Base-by-base conservation (phyloP, 2,888 invertebrate species). In the Escarpia spicata region DNA sequence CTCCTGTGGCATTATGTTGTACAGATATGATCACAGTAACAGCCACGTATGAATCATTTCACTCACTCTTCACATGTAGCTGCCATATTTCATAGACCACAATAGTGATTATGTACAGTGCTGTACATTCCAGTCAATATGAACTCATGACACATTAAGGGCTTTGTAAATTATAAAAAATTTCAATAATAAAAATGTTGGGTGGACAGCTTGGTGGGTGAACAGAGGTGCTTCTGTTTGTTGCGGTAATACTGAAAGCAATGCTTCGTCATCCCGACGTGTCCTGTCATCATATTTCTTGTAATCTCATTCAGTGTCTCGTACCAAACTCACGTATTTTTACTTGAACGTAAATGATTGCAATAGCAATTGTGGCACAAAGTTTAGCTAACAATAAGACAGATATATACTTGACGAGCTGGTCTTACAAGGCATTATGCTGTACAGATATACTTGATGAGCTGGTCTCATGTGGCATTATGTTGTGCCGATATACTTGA, bases 301-400 rank as follows among this genome's bases (percentile, higher is more conserved):
- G 3, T 75, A 75, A 26, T 75, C 19, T 75, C 26, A 2, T 75
- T 52, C 52, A 52, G 52, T 52, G 52, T 26, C 19, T 26, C 6
- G 75, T 26, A n/a, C 26, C 4, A 75, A 75, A 75, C 75, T 26
- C 75, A 75, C 75, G 37, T 37, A 37, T 75, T 75, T 75, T 75
- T n/a, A 75, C 75, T 75, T 75, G 75, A 75, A 75, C 26, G 75
- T 75, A 75, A 26, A 75, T 75, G 75, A 75, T 75, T 75, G 75
- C 75, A 26, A 75, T 75, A 75, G n/a, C 75, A 75, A n/a, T n/a
- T 26, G 75, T 6, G 75, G 75, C 75, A 75, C 75, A 75, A 75
- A 75, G 75, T 60, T 60, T 19, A 26, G 26, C 75, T 75, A 75
- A 19, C 9, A 52, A 9, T 52, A 52, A 15, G 26, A n/a, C 26